A percentile compares a stretch with the other conserved stretches of the same genome.
phyloP scores from a whole-genome alignment of 2,888 invertebrate species.

The Polyommatus icarus region DNA sequence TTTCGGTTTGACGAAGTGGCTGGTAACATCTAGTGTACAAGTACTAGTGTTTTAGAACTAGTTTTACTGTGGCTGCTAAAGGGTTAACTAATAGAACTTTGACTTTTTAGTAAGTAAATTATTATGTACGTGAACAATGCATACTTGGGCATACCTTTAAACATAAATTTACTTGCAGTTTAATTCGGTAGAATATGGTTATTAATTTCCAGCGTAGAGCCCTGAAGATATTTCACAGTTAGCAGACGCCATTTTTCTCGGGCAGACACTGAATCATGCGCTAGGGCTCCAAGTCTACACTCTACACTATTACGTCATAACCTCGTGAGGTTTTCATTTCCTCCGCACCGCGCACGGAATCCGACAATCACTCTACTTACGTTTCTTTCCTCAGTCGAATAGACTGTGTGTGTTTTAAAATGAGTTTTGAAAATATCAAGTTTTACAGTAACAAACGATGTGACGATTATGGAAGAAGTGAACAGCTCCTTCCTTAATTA shows the following conservation, averaged over 20 bases:
- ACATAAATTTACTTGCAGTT: background rate
- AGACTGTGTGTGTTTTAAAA: background rate
- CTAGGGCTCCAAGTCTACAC: background rate
- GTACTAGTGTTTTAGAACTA: too few relatives aligned
- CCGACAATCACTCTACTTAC: conserved; percentile 20
- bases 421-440: background rate
- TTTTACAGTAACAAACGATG: background rate
- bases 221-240: conserved; percentile 17
- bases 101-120: too few relatives aligned
- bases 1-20: too few relatives aligned
- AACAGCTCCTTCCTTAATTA: too few relatives aligned
- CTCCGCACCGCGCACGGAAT: conserved; percentile 3
- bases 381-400: background rate
- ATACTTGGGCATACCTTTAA: background rate
- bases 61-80: background rate
- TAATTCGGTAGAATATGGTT: background rate
- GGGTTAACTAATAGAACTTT: background rate
- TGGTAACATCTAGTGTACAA: too few relatives aligned
- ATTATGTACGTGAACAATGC: background rate
- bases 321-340: conserved; percentile 22
- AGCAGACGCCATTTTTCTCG: conserved; percentile 20
- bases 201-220: conserved; percentile 11
- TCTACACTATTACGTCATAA: conserved; percentile 13
- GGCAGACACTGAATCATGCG: conserved; percentile 14
- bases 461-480: too few relatives aligned